Evolutionary conservation across 2,888 invertebrate species (phyloP).

Genomic region (Polyommatus iphigenia): DNA sequence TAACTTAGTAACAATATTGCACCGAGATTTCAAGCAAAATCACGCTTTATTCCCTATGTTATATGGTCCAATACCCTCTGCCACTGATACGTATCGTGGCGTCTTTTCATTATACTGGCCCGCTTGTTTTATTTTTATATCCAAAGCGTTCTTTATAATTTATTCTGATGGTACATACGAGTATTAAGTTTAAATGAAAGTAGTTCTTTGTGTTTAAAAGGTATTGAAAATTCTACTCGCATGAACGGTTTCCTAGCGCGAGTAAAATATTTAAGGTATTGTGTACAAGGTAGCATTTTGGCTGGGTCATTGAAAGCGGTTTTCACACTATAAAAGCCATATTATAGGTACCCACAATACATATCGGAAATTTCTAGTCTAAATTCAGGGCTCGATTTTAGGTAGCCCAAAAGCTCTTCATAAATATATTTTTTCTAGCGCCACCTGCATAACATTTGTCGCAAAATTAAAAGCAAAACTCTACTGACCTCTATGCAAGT

Average conservation of each 20-base stretch:
- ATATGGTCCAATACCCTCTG: not conserved
- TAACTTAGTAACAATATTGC: slow-evolving; percentile 20
- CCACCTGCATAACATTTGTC: not conserved
- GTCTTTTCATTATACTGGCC: slow-evolving; percentile 20
- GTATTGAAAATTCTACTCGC: not conserved
- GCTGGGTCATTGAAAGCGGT: not conserved
- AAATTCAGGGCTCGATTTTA: not conserved
- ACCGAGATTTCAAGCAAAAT: not conserved
- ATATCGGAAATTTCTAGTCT: not conserved
- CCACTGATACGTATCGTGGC: not conserved
- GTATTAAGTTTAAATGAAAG: not conserved
- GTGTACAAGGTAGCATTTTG: not conserved
- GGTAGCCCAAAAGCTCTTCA: not conserved
- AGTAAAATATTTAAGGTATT: not conserved
- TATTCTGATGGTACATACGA: not conserved
- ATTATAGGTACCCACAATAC: not conserved
- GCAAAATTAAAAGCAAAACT: slow-evolving; percentile 26
- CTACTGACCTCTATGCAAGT: slow-evolving; percentile 32
- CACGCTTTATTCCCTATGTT: not conserved
- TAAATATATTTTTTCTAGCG: not conserved
- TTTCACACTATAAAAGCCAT: not conserved
- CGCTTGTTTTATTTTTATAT: slow-evolving; percentile 32
- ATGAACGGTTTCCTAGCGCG: not conserved
- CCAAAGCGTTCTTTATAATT: slow-evolving; percentile 11
- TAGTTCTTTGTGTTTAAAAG: not conserved